Percentiles rank a stretch among this genome's conserved stretches.
phyloP scores from a whole-genome alignment of 2,888 invertebrate genomes.

The Lasioglossum figueresi region DNA sequence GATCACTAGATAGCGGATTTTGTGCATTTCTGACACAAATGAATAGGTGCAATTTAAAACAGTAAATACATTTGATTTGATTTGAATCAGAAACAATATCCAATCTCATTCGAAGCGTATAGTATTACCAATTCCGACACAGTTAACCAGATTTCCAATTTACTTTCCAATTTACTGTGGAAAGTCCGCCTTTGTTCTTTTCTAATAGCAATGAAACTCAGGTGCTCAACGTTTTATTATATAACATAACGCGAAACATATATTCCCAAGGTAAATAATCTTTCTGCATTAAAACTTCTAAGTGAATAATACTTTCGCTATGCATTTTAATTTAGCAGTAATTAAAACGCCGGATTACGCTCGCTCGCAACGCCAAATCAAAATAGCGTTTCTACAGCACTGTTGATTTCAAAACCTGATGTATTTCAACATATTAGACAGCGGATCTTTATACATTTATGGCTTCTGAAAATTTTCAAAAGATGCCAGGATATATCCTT shows the following conservation, averaged over 20 bases:
- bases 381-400: not conserved
- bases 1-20: too few relatives aligned
- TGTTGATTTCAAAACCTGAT: not conserved
- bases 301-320: not conserved
- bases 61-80: not conserved
- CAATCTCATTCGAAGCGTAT: not conserved
- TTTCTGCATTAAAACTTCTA: not conserved
- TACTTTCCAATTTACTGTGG: slow-evolving; percentile 20
- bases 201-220: slow-evolving; percentile 1
- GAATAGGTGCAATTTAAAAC: too few relatives aligned
- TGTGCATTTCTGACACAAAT: too few relatives aligned
- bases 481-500: too few relatives aligned
- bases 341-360: not conserved
- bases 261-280: not conserved
- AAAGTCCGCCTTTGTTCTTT: slow-evolving; percentile 8
- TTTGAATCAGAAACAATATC: not conserved
- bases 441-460: too few relatives aligned
- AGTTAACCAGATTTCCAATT: slow-evolving; percentile 4
- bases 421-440: not conserved
- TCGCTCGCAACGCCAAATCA: not conserved
- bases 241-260: not conserved
- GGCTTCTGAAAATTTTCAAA: too few relatives aligned
- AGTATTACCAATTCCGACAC: not conserved
- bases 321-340: not conserved
- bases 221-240: not conserved